These are phyloP conservation scores for Parapristionchus giblindavisi DNA, from an alignment of 2,888 invertebrate species.

Conservation along the genomic window DNA sequence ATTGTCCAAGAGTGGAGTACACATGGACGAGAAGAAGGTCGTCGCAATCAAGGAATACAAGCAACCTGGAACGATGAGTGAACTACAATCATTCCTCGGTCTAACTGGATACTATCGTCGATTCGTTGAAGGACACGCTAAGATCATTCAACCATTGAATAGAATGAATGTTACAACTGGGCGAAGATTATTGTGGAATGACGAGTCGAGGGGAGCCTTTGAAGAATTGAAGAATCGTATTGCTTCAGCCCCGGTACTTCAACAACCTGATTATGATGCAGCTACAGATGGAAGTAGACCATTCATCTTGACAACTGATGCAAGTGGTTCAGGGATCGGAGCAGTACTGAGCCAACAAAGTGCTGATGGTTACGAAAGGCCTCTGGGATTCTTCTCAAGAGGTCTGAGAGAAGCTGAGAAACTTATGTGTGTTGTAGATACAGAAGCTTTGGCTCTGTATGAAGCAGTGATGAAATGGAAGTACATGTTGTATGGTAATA, in stretches of 20 bases:
- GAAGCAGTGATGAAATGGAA: conserved; percentile 39
- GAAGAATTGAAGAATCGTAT: conserved; percentile 40
- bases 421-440: conserved; percentile 41
- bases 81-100: conserved; percentile 47
- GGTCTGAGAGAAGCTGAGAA: conserved; percentile 38
- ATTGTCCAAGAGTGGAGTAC: conserved; percentile 39
- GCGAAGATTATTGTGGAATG: conserved; percentile 37
- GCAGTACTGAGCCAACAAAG: conserved; percentile 43
- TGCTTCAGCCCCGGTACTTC: conserved; percentile 28
- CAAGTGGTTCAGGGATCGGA: conserved; percentile 40
- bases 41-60: background rate
- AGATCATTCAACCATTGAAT: too few species aligned
- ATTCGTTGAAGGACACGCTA: too few species aligned
- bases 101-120: conserved; percentile 19
- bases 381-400: conserved; percentile 41
- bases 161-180: conserved; percentile 9
- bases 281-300: conserved; percentile 37
- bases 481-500: conserved; percentile 38
- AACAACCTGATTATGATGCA: conserved; percentile 44
- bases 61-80: conserved; percentile 30
- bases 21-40: background rate
- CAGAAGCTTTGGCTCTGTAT: conserved; percentile 46
- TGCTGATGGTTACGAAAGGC: conserved; percentile 31
- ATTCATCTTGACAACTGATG: conserved; percentile 46
- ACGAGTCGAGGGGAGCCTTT: conserved; percentile 40